Conservation (phyloP, 2,888 invertebrate genomes). For the Alloplasta piceator region DNA sequence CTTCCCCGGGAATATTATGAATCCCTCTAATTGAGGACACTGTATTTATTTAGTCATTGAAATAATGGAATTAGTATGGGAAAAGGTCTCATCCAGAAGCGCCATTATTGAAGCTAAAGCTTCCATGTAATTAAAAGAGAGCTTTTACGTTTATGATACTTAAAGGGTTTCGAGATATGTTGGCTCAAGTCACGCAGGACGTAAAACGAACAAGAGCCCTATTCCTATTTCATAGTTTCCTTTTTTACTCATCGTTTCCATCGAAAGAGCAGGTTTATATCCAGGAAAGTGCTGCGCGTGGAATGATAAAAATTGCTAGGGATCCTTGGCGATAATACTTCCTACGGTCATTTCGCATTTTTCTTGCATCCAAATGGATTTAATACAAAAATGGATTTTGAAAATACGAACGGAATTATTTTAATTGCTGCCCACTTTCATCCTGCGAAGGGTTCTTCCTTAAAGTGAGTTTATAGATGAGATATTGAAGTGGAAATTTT, state of each 20-base stretch:
- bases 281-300: neutral
- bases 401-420: neutral
- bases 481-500: slow-evolving; percentile 10
- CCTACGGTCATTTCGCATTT: neutral
- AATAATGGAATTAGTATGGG: no score
- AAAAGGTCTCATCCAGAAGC: no score
- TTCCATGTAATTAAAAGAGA: no score
- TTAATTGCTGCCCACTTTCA: neutral
- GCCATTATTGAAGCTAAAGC: no score
- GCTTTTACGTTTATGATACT: no score
- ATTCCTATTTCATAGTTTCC: neutral
- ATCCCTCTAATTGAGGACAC: no score
- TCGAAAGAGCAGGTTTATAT: neutral
- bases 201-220: neutral
- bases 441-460: neutral
- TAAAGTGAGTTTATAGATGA: neutral
- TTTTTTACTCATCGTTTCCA: neutral
- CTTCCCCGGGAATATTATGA: no score
- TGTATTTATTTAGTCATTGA: no score
- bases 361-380: neutral
- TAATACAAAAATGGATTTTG: neutral
- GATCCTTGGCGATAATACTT: no score
- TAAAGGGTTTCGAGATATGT: no score
- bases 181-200: no score
- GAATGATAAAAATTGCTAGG: neutral